Conservation (phyloP, 2,888 invertebrate species). For the Dicyrtomina minuta region DNA sequence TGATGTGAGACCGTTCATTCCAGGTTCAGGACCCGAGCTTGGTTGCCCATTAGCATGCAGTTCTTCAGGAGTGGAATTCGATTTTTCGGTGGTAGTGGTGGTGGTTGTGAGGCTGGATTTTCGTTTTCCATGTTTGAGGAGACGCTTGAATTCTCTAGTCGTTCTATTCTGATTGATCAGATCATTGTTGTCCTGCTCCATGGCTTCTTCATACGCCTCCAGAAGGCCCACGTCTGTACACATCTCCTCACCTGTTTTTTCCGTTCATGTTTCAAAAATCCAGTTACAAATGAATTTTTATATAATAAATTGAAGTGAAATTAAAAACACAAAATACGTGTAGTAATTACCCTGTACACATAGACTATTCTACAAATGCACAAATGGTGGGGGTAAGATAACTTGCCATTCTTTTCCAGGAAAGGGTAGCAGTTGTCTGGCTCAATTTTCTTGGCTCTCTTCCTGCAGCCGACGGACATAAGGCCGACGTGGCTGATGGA, state of each 20-base stretch:
- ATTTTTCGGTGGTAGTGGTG: not conserved
- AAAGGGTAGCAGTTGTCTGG: slow-evolving; percentile 19
- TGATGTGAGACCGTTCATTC: no score
- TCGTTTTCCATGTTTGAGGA: not conserved
- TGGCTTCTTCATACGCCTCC: slow-evolving; percentile 19
- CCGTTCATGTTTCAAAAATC: no score
- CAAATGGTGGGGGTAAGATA: no score
- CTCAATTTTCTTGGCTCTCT: not conserved
- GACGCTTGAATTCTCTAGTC: slow-evolving; percentile 8
- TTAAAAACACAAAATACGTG: no score
- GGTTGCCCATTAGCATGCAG: no score
- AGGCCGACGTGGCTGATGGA: not conserved
- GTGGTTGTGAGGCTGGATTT: not conserved
- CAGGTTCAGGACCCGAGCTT: no score
- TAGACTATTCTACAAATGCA: no score
- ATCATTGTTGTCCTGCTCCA: slow-evolving; percentile 17
- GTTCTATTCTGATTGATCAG: not conserved
- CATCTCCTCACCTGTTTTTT: slow-evolving; percentile 16
- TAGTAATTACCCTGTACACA: no score
- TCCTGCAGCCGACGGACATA: slow-evolving; percentile 7
- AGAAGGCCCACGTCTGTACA: slow-evolving; percentile 6
- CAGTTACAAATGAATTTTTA: not conserved
- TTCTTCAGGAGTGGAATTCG: no score
- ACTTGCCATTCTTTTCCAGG: slow-evolving; percentile 9
- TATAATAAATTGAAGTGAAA: no score